Evolutionary conservation across 2,888 invertebrate genomes (phyloP), one percentile per base, ranked within the genome.

Genomic region (Clistopyga incitator): DNA sequence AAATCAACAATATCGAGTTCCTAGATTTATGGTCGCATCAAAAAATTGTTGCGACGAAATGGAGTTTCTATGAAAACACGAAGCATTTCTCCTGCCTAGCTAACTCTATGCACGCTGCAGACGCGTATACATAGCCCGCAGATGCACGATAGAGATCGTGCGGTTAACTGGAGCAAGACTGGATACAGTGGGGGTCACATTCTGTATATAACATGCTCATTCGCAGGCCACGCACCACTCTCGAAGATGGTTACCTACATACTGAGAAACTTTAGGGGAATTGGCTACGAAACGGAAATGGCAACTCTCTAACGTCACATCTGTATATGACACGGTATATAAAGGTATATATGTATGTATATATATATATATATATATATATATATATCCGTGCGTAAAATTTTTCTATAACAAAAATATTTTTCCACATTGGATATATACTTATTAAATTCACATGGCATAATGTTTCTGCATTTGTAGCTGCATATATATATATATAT

Each of bases 271-370:
- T 80, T 80, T 72, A 47, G 68, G 68, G 61, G 72, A 83, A 76
- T 83, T 83, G 82, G 82, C 76, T 59, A 80, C 76, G 71, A 80
- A 76, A 65, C 29, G 76, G 68, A 84, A 80, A 84, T 77, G 80
- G 68, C 34, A 80, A 84, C 77, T 77, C 70, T 80, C 72, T 77
- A 84, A 77, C 54, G 45, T 77, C 61, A 34, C 77, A 45, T 72
- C 64, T 71, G 71, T 79, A 56, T 74, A 56, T 42, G 20, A 45
- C 25, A 45, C 42, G 45, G 64, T 23, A 3, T 56, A n/a, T n/a
- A n/a, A n/a, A 42, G 52, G 23, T 29, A 34, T 70, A 74, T 11
- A 56, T 2, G 15, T 47, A 47, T 6, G 29, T 6, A 29, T 29
- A 29, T 29, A 29, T 3, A 29, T 29, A 29, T 3, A 29, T 3